These are phyloP conservation scores for Ernsta delagoae DNA, from an alignment of 2,888 invertebrate genomes.

Conservation along the genomic window DNA sequence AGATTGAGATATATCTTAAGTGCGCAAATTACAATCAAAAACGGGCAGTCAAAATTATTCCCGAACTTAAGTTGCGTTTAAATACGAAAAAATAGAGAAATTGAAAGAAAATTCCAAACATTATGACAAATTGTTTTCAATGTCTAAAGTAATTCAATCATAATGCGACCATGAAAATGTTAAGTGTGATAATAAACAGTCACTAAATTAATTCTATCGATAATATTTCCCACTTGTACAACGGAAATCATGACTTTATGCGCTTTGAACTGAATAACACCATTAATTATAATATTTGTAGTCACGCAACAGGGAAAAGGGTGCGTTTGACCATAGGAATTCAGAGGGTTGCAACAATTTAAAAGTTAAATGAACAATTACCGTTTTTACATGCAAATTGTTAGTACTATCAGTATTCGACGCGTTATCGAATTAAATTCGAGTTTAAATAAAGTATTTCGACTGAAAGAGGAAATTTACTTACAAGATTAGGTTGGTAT, in stretches of 20 bases:
- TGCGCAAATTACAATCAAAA: too few relatives aligned
- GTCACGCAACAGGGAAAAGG: constrained; percentile 55
- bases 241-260: constrained; percentile 45
- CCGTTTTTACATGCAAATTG: constrained; percentile 39
- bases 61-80: too few relatives aligned
- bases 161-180: neutral
- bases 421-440: neutral
- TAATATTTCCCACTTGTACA: constrained; percentile 39
- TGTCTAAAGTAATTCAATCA: too few relatives aligned
- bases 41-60: too few relatives aligned
- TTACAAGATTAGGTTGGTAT: too few relatives aligned
- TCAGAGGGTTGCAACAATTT: constrained; percentile 50
- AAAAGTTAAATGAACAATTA: constrained; percentile 51
- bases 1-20: too few relatives aligned
- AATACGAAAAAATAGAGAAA: too few relatives aligned
- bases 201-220: constrained; percentile 10
- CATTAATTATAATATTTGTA: constrained; percentile 39
- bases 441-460: neutral
- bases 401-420: constrained; percentile 3
- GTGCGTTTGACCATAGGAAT: constrained; percentile 57
- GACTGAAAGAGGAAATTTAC: too few relatives aligned
- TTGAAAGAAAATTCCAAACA: too few relatives aligned
- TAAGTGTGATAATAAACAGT: constrained; percentile 5
- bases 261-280: constrained; percentile 45
- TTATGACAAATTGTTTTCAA: too few relatives aligned